These are phyloP conservation scores for Caenorhabditis briggsae DNA, from an alignment of 1,140 invertebrate genomes.

Conservation along the genomic window DNA sequence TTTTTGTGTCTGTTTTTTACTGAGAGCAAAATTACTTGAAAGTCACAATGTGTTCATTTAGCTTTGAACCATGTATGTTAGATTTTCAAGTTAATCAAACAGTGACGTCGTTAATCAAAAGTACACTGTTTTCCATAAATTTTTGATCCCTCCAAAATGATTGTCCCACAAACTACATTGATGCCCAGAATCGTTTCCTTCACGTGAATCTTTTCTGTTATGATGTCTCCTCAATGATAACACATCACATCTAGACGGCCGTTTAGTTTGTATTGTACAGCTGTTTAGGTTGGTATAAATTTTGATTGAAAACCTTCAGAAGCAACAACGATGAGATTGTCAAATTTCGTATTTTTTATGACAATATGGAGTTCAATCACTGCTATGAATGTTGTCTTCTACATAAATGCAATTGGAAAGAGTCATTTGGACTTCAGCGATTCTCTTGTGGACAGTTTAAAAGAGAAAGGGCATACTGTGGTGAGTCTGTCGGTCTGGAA, in stretches of 20 bases:
- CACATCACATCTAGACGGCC: neutral
- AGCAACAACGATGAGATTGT: neutral
- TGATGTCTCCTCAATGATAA: neutral
- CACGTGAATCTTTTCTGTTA: conserved; percentile 1
- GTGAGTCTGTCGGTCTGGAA: neutral
- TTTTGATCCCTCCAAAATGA: conserved; percentile 7
- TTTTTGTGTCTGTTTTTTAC: neutral
- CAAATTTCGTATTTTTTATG: neutral
- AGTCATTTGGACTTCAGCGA: conserved; percentile 53
- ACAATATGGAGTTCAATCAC: neutral
- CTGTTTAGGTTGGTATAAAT: neutral
- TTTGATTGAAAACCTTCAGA: neutral
- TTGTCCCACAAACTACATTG: conserved; percentile 10
- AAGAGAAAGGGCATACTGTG: conserved; percentile 52
- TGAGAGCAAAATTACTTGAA: no score
- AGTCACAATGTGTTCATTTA: no score
- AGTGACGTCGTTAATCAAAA: no score
- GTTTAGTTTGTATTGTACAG: conserved; percentile 37
- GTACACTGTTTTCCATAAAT: neutral
- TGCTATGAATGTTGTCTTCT: conserved; percentile 41
- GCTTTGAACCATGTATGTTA: no score
- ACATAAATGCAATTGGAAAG: conserved; percentile 51
- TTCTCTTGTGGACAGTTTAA: conserved; percentile 28
- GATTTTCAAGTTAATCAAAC: no score
- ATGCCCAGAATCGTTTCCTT: neutral